phyloP scores from a whole-genome alignment of 1,140 invertebrate genomes.

The Drosophila bocqueti region DNA sequence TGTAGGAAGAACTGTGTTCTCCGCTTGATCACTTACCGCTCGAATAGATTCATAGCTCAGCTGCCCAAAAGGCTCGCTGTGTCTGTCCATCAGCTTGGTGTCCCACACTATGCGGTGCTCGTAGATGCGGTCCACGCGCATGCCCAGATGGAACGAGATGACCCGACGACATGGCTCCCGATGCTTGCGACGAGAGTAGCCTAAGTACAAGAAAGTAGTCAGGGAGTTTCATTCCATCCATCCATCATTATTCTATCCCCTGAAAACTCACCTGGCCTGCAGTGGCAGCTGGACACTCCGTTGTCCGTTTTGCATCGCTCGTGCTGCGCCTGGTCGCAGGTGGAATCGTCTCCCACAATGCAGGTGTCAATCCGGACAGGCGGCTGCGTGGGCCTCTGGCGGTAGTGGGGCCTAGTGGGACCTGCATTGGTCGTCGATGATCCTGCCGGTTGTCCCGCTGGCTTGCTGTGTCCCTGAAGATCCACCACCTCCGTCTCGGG shows the following conservation, averaged over 20 bases:
- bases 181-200: slow-evolving; percentile 92
- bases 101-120: slow-evolving; percentile 92
- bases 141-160: slow-evolving; percentile 91
- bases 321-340: slow-evolving; percentile 94
- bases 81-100: slow-evolving; percentile 89
- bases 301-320: slow-evolving; percentile 94
- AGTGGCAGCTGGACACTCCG: slow-evolving; percentile 96
- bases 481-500: slow-evolving; percentile 84
- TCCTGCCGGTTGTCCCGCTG: slow-evolving; percentile 49
- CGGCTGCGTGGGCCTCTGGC: slow-evolving; percentile 87
- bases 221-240: not conserved
- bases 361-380: slow-evolving; percentile 95
- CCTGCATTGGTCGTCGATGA: slow-evolving; percentile 76
- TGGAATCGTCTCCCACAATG: slow-evolving; percentile 96
- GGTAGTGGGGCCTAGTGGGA: slow-evolving; percentile 86
- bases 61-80: slow-evolving; percentile 92
- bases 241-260: not conserved
- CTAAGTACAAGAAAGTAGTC: slow-evolving; percentile 66
- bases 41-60: slow-evolving; percentile 93
- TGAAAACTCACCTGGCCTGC: slow-evolving; percentile 88
- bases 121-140: slow-evolving; percentile 93
- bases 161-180: slow-evolving; percentile 92
- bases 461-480: slow-evolving; percentile 54
- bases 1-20: not conserved
- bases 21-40: slow-evolving; percentile 88